Evolutionary conservation across 2,797 vertebrate genomes (phyloP).

Genomic region (Lepidocolaptes lacrymiger): DNA sequence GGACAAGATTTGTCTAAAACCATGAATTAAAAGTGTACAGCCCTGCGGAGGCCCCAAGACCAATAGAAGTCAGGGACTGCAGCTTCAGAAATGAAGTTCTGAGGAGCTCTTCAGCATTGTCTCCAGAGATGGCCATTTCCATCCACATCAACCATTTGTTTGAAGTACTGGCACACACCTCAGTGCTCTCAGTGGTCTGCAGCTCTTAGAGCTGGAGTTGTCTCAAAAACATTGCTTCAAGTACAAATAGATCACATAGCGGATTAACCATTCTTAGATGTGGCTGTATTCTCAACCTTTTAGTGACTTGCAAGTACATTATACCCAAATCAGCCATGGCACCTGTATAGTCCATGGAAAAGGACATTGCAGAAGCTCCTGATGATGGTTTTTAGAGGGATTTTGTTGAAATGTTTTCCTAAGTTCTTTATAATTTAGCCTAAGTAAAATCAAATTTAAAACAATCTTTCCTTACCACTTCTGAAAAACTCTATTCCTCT

Average conservation of each 20-base stretch:
- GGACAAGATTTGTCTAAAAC: neutral
- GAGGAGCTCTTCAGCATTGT: neutral
- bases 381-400: neutral
- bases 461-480: neutral
- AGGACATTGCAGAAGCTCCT: neutral
- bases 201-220: neutral
- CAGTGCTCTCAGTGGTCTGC: neutral
- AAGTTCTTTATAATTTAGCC: neutral
- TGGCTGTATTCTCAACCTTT: neutral
- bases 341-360: neutral
- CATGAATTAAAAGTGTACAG: neutral
- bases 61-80: neutral
- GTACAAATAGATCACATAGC: neutral
- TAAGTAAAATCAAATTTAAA: neutral
- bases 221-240: neutral
- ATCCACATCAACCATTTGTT: neutral
- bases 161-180: neutral
- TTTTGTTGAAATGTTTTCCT: slow-evolving; percentile 9
- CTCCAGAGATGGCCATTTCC: neutral
- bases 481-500: neutral
- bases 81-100: neutral
- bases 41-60: neutral
- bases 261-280: neutral
- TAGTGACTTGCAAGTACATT: neutral
- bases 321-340: neutral